phyloP scores from a whole-genome alignment of 2,888 invertebrate species.

The Diarsia mendica region DNA sequence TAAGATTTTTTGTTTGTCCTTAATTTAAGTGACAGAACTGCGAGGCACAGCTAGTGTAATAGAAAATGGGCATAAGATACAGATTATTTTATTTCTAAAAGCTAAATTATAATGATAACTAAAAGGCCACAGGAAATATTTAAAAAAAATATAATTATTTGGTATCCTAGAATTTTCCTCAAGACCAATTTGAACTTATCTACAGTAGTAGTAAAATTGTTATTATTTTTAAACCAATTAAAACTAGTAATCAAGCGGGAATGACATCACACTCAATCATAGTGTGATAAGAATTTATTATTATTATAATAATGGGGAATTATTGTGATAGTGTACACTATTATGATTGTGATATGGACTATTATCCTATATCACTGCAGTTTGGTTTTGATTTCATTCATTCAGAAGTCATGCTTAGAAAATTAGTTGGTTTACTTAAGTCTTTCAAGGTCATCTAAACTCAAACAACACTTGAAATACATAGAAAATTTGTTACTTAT shows the following conservation, averaged over 20 bases:
- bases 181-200: conserved; percentile 15
- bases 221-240: conserved; percentile 50
- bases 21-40: too few relatives aligned
- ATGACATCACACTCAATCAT: conserved; percentile 57
- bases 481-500: background rate
- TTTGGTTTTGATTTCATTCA: conserved; percentile 13
- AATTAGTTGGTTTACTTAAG: background rate
- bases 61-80: background rate
- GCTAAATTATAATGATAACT: background rate
- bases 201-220: conserved; percentile 9
- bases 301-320: conserved; percentile 33
- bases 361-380: conserved; percentile 2
- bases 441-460: background rate
- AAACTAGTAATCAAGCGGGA: conserved; percentile 31
- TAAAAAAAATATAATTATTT: background rate
- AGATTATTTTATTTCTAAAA: background rate
- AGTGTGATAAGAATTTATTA: conserved; percentile 48
- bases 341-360: conserved; percentile 8
- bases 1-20: too few relatives aligned
- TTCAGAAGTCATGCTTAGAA: background rate
- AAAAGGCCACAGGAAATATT: background rate
- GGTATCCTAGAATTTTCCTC: conserved; percentile 22
- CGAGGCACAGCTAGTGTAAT: background rate
- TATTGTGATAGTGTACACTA: conserved; percentile 32
- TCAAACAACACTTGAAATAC: background rate